Percentiles rank a stretch among this genome's conserved stretches.
Conservation (phyloP, 92 coral and sea anemone genomes). For the Palythoa grandiflora region DNA sequence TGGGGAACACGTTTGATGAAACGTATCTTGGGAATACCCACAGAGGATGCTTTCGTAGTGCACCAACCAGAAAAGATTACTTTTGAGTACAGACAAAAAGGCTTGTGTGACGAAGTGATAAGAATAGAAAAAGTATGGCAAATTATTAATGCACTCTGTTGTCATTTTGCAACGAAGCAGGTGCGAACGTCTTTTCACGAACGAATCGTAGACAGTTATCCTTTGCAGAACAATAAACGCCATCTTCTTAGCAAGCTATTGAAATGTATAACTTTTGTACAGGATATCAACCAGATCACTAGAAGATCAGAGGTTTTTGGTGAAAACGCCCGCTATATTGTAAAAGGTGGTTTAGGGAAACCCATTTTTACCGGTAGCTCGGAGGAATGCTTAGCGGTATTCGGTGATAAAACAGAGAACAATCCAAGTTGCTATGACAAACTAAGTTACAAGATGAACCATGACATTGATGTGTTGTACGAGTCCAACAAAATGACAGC, state of each 20-base stretch:
- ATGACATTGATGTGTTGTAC: conserved; percentile 24
- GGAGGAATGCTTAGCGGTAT: conserved; percentile 25
- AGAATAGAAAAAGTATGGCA: too few relatives aligned
- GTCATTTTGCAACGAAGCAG: too few relatives aligned
- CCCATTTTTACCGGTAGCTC: conserved; percentile 34
- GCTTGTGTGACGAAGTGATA: too few relatives aligned
- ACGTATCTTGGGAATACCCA: too few relatives aligned
- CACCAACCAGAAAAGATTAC: too few relatives aligned
- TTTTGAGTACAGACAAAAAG: too few relatives aligned
- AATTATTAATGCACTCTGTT: too few relatives aligned
- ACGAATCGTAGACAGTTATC: too few relatives aligned
- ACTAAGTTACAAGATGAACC: not conserved
- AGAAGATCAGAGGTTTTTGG: conserved; percentile 20
- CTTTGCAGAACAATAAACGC: too few relatives aligned
- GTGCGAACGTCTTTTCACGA: too few relatives aligned
- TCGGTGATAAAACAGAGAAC: not conserved
- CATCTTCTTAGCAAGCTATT: conserved; percentile 6
- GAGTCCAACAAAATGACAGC: conserved; percentile 14
- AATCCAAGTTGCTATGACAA: not conserved
- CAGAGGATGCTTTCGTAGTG: too few relatives aligned
- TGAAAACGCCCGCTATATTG: not conserved
- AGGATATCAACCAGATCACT: conserved; percentile 5
- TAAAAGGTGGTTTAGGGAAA: conserved; percentile 10
- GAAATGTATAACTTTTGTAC: conserved; percentile 11
- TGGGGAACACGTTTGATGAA: too few relatives aligned